Evolutionary conservation across 1,140 invertebrate species (phyloP), one percentile per base, ranked within the genome.

Genomic region (Euglossa dilemma): DNA sequence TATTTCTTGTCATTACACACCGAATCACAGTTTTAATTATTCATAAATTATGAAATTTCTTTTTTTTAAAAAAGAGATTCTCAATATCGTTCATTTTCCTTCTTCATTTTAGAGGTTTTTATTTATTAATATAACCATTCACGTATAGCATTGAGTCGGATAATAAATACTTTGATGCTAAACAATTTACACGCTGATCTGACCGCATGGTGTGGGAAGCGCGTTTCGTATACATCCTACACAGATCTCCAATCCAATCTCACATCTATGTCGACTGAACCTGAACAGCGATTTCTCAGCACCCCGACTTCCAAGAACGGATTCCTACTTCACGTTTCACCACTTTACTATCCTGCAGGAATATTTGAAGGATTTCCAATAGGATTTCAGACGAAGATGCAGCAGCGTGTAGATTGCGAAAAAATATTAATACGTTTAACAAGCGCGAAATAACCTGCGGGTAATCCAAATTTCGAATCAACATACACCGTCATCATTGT

Each of bases 291-390:
- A 78, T 78, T 78, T 78, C 64, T 78, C 76, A 59, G 45, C 64
- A 47, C 28, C 57, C 43, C 43, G 76, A 57, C 64, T 47, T 69
- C n/a, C 43, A 78, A 78, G 76, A 78, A 78, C 36, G 43, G 43
- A 70, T 70, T 70, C 43, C 76, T 78, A 36, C 64, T 47, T 70
- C 45, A 45, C 64, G 52, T 78, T 70, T 78, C 64, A 70, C 64
- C 64, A 8, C 47, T 56, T 70, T 43, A 20, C 52, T 57, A 18
- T 75, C 45, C 52, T 70, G 16, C n/a, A 61, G 57, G 64, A 78
- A 78, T 78, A 78, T 78, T 78, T 70, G 76, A 78, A 70, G 76
- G 76, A 78, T 78, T 78, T 76, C 43, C 76, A 45, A 78, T 78
- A 47, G 43, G 64, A 57, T 47, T 73, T 73, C 67, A 16, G 47